Base-by-base conservation (phyloP, 2,797 vertebrate genomes). In the Spondyliosoma cantharus region DNA sequence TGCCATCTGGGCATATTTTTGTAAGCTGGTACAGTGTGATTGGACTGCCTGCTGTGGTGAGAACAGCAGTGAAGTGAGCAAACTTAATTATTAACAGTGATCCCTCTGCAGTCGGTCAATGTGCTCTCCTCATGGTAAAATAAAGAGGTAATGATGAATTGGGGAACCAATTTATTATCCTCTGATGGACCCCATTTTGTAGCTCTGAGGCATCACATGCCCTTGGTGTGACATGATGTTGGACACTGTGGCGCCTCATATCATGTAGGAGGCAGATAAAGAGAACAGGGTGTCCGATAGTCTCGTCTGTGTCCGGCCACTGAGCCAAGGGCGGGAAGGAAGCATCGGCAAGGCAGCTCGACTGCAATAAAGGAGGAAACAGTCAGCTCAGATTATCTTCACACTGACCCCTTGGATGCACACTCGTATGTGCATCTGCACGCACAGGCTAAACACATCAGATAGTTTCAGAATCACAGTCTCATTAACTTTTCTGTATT, bases 331-430 rank as follows among this genome's bases (percentile, higher is more conserved):
- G 62, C 11, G 68, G 82, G 82, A 74, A 83, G 64, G 74, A 77
- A 84, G 75, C 56, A 17, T 53, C 3, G 15, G 54, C 49, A 43
- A 4, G 45, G 70, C 80, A 67, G 59, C 73, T 78, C 11, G 60
- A 24, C 70, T 61, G 25, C 76, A 59, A 46, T 66, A 82, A 85
- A 76, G 76, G 37, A 84, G 70, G 82, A 82, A 68, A 83, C 16
- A 82, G 87, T 92, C 92, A 68, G 52, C 80, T 86, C 12, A 1
- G 17, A 81, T 93, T 88, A 89, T 85, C 72, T 78, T 91, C 87
- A 86, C 1, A 2, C 71, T 65, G 68, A 74, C 83, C 78, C 87
- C 32, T 68, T 54, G 76, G 71, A 60, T 54, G 74, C 20, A 69
- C 11, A 13, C 69, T 62, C 46, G 2, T 32, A 53, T 60, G 56